phyloP scores from a whole-genome alignment of 2,113 vertebrate species.

The Dendrocopos noguchii region DNA sequence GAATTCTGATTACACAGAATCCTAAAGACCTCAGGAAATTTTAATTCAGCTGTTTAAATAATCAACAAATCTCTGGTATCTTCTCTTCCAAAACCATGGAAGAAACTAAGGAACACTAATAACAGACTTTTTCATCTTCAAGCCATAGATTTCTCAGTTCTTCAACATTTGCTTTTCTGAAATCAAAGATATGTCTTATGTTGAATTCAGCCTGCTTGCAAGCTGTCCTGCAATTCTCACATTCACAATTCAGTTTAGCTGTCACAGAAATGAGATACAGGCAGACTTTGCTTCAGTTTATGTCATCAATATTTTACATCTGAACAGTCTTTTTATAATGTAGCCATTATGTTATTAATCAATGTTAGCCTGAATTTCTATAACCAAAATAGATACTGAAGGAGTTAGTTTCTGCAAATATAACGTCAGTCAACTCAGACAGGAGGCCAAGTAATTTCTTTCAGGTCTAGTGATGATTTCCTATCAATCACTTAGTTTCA shows the following conservation, averaged over 20 bases:
- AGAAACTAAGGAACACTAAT: neutral
- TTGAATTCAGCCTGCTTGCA: neutral
- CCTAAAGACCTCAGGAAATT: neutral
- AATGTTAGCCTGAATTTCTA: neutral
- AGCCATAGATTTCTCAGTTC: neutral
- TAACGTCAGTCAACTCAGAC: neutral
- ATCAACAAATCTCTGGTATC: neutral
- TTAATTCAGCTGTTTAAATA: neutral
- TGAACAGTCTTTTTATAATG: neutral
- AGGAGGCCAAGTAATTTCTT: neutral
- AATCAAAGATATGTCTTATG: neutral
- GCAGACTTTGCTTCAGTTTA: neutral
- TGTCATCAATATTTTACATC: neutral
- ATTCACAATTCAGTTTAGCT: neutral
- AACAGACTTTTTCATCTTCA: neutral
- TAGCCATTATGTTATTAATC: neutral
- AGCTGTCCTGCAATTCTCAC: constrained; percentile 14
- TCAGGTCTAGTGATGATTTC: neutral
- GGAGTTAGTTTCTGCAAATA: neutral
- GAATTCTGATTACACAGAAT: neutral
- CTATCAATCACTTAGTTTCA: neutral
- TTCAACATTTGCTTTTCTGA: neutral
- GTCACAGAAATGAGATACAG: neutral
- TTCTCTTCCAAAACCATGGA: neutral
- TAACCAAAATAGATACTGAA: neutral